These are phyloP conservation scores for Macrophya alboannulata DNA, from an alignment of 2,888 invertebrate genomes.

Conservation along the genomic window DNA sequence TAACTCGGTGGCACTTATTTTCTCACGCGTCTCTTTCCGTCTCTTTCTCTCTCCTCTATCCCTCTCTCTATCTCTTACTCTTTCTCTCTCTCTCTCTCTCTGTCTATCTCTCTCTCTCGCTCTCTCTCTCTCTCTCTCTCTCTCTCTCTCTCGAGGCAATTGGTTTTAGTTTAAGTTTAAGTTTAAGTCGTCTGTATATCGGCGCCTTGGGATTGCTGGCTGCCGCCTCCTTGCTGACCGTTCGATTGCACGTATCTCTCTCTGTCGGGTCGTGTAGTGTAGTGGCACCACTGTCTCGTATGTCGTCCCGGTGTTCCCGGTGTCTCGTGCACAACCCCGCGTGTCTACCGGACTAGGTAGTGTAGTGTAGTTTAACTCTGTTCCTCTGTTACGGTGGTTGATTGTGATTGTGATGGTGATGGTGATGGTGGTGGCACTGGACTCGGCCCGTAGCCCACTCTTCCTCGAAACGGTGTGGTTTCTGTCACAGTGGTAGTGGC, in stretches of 20 bases:
- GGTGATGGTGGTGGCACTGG: conserved; percentile 43
- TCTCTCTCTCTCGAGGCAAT: background rate
- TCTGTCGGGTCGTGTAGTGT: conserved; percentile 57
- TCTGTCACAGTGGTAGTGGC: conserved; percentile 63
- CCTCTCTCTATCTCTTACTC: background rate
- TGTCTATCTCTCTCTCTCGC: background rate
- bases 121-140: background rate
- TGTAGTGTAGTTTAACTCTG: conserved; percentile 56
- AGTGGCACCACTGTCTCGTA: conserved; percentile 56
- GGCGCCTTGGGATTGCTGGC: conserved; percentile 3
- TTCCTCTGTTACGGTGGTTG: conserved; percentile 68
- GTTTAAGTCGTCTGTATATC: background rate
- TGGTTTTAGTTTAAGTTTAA: background rate
- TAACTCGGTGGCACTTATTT: conserved; percentile 35
- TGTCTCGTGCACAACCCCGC: conserved; percentile 55
- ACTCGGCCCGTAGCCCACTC: conserved; percentile 4
- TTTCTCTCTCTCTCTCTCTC: background rate
- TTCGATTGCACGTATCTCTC: conserved; percentile 55
- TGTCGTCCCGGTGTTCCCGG: conserved; percentile 45
- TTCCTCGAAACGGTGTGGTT: conserved; percentile 26
- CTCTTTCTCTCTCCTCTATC: background rate
- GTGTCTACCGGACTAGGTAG: conserved; percentile 56
- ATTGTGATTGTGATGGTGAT: conserved; percentile 68
- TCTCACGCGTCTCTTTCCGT: conserved; percentile 4
- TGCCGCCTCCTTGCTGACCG: conserved; percentile 26